phyloP scores from a whole-genome alignment of 2,113 vertebrate genomes.

The Clarias gariepinus region DNA sequence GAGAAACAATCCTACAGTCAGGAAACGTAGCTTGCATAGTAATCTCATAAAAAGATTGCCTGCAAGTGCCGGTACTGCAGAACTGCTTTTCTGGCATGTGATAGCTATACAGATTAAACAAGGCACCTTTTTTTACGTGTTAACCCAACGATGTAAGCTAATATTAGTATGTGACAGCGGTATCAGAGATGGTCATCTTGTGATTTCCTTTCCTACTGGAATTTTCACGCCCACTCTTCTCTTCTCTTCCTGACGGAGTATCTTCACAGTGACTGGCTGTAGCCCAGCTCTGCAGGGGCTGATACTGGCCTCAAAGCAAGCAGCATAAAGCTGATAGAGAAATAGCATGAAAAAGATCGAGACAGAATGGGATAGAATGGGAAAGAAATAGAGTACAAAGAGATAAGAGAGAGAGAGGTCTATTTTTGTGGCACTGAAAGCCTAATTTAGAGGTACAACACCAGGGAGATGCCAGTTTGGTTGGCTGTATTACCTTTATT shows the following conservation, averaged over 20 bases:
- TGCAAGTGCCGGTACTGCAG: not conserved
- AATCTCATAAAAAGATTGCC: not conserved
- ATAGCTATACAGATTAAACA: not conserved
- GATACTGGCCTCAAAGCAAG: conserved; percentile 12
- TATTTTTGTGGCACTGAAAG: not conserved
- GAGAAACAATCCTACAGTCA: conserved; percentile 5
- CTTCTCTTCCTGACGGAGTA: not conserved
- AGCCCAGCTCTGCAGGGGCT: conserved; percentile 20
- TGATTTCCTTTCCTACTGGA: conserved; percentile 21
- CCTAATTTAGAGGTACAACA: not conserved
- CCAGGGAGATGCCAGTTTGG: not conserved
- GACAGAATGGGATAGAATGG: not conserved
- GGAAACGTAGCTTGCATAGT: not conserved
- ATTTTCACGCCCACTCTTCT: not conserved
- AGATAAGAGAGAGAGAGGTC: not conserved
- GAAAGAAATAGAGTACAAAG: not conserved
- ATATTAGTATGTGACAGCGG: not conserved
- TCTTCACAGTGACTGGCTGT: not conserved
- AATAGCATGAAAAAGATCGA: not conserved
- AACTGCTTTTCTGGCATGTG: not conserved
- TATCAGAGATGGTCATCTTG: conserved; percentile 37
- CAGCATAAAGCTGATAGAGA: not conserved
- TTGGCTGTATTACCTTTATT: not conserved
- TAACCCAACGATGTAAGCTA: not conserved
- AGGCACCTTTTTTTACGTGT: not conserved